Percentiles rank a stretch among this genome's conserved stretches.
phyloP scores from a whole-genome alignment of 2,888 invertebrate species.

The Synergus gifuensis region DNA sequence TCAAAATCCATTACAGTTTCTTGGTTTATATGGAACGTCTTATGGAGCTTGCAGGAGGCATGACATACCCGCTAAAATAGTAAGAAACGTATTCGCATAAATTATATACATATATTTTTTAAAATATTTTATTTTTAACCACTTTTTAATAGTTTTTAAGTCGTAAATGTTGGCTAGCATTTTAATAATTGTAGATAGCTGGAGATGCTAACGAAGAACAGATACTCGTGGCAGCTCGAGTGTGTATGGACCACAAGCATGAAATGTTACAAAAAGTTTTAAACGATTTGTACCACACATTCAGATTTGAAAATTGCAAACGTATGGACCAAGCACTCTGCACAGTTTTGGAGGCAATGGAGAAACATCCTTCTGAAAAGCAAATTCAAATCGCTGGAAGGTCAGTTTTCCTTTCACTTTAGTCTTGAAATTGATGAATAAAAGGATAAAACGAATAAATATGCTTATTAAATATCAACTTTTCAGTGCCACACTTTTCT shows the following conservation, averaged over 20 bases:
- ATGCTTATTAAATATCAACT: slow-evolving; percentile 28
- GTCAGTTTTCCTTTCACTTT: slow-evolving; percentile 75
- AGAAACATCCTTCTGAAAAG: slow-evolving; percentile 89
- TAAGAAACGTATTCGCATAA: slow-evolving; percentile 75
- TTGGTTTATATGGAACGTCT: slow-evolving; percentile 94
- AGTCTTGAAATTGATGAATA: neutral
- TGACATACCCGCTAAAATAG: slow-evolving; percentile 93
- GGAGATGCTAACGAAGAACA: slow-evolving; percentile 96
- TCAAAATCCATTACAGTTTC: slow-evolving; percentile 89
- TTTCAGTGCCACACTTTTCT: slow-evolving; percentile 94
- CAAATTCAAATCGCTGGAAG: slow-evolving; percentile 96
- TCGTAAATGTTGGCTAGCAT: neutral
- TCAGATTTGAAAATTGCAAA: slow-evolving; percentile 89
- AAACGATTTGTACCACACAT: slow-evolving; percentile 93
- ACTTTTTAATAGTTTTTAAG: neutral
- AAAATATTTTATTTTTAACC: neutral
- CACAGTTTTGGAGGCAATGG: slow-evolving; percentile 94
- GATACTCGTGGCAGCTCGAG: slow-evolving; percentile 89
- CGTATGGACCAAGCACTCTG: slow-evolving; percentile 87
- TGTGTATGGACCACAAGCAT: slow-evolving; percentile 89
- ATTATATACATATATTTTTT: no score
- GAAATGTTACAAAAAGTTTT: slow-evolving; percentile 90
- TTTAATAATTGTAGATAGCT: slow-evolving; percentile 83
- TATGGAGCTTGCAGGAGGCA: slow-evolving; percentile 94
- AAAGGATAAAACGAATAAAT: neutral